These are phyloP conservation scores for Chymomyza procnemis DNA, from an alignment of 2,888 invertebrate species.

Conservation along the genomic window DNA sequence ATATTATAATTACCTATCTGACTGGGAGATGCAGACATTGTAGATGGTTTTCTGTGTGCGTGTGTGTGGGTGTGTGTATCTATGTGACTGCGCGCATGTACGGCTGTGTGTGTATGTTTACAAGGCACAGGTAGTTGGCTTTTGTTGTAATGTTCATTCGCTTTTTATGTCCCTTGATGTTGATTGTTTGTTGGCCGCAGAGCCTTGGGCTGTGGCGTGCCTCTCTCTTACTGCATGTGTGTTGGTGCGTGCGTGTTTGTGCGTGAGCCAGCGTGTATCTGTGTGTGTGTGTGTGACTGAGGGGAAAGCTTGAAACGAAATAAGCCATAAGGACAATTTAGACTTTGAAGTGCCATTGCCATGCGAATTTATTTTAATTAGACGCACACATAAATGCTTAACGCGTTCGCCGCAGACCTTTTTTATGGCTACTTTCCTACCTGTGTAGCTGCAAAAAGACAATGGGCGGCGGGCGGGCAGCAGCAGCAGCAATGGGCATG, in stretches of 20 bases:
- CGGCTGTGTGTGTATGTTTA: background rate
- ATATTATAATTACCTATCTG: conserved; percentile 77
- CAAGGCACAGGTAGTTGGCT: background rate
- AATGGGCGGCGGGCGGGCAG: too few species aligned
- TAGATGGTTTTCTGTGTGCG: conserved; percentile 19
- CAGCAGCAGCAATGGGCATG: background rate
- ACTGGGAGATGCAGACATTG: conserved; percentile 40
- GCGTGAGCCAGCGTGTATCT: conserved; percentile 3
- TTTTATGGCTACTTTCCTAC: conserved; percentile 10
- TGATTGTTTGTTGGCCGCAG: conserved; percentile 11
- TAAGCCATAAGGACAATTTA: conserved; percentile 71
- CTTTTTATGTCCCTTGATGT: conserved; percentile 51
- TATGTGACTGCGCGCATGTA: conserved; percentile 5
- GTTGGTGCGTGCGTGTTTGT: background rate
- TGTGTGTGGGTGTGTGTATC: background rate
- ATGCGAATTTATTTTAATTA: conserved; percentile 71
- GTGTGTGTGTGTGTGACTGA: background rate
- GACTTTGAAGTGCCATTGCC: conserved; percentile 72
- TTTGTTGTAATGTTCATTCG: conserved; percentile 28
- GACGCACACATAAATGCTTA: conserved; percentile 69
- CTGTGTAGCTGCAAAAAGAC: conserved; percentile 47
- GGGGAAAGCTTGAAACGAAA: conserved; percentile 52
- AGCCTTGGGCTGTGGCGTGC: conserved; percentile 36
- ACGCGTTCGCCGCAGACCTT: conserved; percentile 52
- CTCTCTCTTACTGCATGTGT: conserved; percentile 4